Conservation (phyloP, 2,113 vertebrate genomes). For the Megalops atlanticus region DNA sequence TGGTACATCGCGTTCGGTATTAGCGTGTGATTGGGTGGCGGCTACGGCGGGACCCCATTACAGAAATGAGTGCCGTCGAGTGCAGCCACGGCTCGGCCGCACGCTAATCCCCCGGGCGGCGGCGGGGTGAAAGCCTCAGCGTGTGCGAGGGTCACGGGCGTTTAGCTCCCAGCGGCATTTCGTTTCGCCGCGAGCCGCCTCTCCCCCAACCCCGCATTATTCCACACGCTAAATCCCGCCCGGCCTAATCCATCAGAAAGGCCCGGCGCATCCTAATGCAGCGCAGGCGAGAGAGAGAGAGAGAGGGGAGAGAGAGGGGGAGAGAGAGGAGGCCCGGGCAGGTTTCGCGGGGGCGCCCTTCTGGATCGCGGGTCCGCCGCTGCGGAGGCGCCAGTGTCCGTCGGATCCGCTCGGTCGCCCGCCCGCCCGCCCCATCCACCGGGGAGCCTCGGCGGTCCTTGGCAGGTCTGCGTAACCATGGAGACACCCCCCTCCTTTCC, state of each 20-base stretch:
- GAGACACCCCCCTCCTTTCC: conserved; percentile 47
- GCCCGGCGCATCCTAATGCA: conserved; percentile 3
- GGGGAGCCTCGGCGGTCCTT: conserved; percentile 44
- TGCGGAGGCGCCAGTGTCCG: not conserved
- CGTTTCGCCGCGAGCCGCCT: not conserved
- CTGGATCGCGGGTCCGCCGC: not conserved
- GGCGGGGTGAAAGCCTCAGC: not conserved
- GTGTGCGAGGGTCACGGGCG: not conserved
- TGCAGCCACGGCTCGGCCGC: no score
- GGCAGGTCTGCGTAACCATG: conserved; percentile 58
- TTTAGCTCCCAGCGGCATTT: not conserved
- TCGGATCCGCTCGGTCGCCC: not conserved
- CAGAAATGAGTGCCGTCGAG: no score
- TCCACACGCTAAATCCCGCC: not conserved
- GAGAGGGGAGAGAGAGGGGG: not conserved
- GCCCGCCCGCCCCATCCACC: conserved; percentile 38
- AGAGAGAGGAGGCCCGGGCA: not conserved
- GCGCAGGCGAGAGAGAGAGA: not conserved
- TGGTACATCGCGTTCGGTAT: conserved; percentile 37
- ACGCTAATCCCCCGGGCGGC: not conserved
- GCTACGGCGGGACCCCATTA: conserved; percentile 42
- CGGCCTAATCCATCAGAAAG: not conserved
- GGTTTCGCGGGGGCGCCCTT: not conserved
- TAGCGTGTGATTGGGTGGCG: conserved; percentile 60
- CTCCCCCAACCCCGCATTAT: not conserved